Evolutionary conservation across 2,113 vertebrate species (phyloP).

Genomic region (Narcine bancroftii): DNA sequence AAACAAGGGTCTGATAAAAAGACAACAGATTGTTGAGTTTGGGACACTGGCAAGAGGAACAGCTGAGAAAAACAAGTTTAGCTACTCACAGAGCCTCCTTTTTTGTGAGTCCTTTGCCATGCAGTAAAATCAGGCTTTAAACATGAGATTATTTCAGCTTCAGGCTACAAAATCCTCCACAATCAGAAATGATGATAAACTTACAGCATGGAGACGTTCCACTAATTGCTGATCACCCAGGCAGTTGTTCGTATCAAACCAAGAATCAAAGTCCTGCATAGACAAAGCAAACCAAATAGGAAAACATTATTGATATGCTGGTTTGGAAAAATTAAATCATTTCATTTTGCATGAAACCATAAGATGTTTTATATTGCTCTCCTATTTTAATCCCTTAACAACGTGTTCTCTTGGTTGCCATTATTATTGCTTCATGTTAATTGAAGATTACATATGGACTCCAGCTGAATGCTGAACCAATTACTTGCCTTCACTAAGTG

Average conservation of each 20-base stretch:
- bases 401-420: background rate
- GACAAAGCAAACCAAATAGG: background rate
- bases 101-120: background rate
- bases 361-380: too few relatives aligned
- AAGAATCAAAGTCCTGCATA: slow-evolving; percentile 78
- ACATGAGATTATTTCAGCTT: background rate
- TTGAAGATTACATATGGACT: background rate
- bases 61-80: background rate
- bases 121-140: background rate
- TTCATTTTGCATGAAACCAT: background rate
- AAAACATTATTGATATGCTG: background rate
- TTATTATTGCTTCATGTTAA: background rate
- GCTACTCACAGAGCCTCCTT: background rate
- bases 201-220: slow-evolving; percentile 78
- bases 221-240: slow-evolving; percentile 82
- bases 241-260: slow-evolving; percentile 88
- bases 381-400: background rate
- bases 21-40: too few relatives aligned
- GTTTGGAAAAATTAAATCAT: background rate
- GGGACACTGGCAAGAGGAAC: too few relatives aligned
- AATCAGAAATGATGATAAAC: slow-evolving; percentile 43
- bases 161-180: background rate
- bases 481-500: background rate
- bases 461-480: background rate
- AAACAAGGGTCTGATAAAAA: too few relatives aligned